A percentile compares a stretch with the other conserved stretches of the same genome.
These are phyloP conservation scores for Lycaon pictus DNA, from an alignment of 2,113 vertebrate genomes.

Conservation along the genomic window DNA sequence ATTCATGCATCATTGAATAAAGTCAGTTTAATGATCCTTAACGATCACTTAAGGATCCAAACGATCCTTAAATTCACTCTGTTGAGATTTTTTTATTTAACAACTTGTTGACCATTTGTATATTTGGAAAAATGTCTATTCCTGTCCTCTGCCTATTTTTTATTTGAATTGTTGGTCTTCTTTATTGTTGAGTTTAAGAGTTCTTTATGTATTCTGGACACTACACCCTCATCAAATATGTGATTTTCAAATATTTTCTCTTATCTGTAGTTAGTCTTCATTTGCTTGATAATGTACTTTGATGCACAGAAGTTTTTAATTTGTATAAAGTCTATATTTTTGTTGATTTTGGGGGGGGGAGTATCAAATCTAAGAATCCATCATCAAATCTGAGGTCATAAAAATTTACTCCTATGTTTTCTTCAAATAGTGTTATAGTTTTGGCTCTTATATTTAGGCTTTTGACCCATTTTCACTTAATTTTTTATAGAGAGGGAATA, in stretches of 20 bases:
- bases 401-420: background rate
- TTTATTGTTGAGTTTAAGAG: background rate
- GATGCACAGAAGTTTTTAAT: background rate
- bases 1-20: background rate
- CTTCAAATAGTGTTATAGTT: background rate
- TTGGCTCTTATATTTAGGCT: background rate
- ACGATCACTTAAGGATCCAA: too few relatives aligned
- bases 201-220: background rate
- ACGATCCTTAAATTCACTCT: background rate
- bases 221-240: background rate
- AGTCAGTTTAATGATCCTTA: background rate
- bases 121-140: conserved; percentile 5
- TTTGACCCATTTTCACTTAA: background rate
- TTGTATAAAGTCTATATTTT: background rate
- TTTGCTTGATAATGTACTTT: background rate
- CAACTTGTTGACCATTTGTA: background rate
- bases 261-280: background rate
- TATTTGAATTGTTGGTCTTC: background rate
- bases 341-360: background rate
- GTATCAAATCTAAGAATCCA: background rate
- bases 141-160: background rate
- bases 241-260: conserved; percentile 40
- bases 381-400: background rate
- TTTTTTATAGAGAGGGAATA: background rate
- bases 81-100: background rate